Percentiles rank a stretch among this genome's conserved stretches.
Evolutionary conservation across 2,888 invertebrate species (phyloP).

Genomic region (Cephus pygmeus): DNA sequence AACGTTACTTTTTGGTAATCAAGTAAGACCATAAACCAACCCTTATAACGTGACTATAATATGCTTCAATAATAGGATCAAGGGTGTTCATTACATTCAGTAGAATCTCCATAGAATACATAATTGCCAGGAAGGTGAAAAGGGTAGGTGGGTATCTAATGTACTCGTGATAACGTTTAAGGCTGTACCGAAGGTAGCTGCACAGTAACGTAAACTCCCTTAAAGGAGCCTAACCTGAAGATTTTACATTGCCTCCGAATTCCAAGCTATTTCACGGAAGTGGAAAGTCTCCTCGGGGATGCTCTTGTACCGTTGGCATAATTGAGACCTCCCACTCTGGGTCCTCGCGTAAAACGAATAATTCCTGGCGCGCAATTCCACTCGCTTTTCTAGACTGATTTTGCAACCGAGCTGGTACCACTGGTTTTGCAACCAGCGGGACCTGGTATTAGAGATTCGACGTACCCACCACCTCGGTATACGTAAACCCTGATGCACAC

Average conservation of each 20-base stretch:
- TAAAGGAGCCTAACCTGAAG: background rate
- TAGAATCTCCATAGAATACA: background rate
- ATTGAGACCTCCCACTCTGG: background rate
- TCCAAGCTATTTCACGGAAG: background rate
- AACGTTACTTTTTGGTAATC: background rate
- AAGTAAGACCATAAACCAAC: background rate
- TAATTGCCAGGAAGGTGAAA: background rate
- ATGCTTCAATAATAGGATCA: background rate
- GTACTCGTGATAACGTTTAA: background rate
- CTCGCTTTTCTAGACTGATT: background rate
- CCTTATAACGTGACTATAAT: background rate
- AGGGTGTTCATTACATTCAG: background rate
- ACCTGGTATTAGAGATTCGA: background rate
- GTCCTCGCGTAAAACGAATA: background rate
- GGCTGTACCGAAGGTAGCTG: background rate
- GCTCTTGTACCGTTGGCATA: background rate
- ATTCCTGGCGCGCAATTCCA: background rate
- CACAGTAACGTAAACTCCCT: background rate
- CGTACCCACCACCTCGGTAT: background rate
- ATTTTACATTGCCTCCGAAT: background rate
- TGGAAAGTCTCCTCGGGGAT: background rate
- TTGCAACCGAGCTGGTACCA: background rate
- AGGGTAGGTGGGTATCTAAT: background rate
- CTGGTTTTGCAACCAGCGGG: background rate
- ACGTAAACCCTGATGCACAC: background rate